These are phyloP conservation scores for Mesocentrotus franciscanus DNA, from an alignment of 53 echinoderm and acorn worm species.

Conservation along the genomic window DNA sequence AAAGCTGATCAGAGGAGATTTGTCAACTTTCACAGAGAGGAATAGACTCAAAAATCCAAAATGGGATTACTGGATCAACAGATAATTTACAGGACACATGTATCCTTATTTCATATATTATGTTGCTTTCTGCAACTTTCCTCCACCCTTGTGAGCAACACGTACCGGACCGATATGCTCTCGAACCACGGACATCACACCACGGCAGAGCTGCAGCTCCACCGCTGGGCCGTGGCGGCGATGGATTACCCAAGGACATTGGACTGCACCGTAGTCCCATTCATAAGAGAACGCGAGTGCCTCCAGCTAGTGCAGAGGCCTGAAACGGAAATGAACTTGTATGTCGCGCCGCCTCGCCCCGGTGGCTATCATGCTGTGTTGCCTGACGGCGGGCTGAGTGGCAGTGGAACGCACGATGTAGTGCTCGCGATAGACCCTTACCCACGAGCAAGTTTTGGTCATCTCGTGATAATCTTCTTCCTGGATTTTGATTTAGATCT, in stretches of 20 bases:
- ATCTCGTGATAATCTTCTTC: conserved; percentile 90
- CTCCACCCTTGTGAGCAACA: conserved; percentile 62
- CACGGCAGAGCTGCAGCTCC: conserved; percentile 68
- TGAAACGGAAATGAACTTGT: conserved; percentile 81
- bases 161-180: conserved; percentile 48
- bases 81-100: conserved; percentile 48
- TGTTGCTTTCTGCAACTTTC: conserved; percentile 63
- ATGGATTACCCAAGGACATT: conserved; percentile 73
- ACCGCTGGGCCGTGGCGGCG: conserved; percentile 79
- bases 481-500: conserved; percentile 79
- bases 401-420: conserved; percentile 88
- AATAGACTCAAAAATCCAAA: conserved; percentile 18
- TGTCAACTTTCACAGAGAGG: conserved; percentile 12
- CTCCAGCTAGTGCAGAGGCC: conserved; percentile 68
- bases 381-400: conserved; percentile 88
- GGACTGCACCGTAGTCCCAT: conserved; percentile 80
- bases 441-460: conserved; percentile 89
- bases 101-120: conserved; percentile 53
- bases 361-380: conserved; percentile 74
- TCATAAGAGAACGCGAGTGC: conserved; percentile 86
- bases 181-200: conserved; percentile 58
- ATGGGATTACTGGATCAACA: conserved; percentile 59
- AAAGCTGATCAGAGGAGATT: background rate
- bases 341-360: conserved; percentile 78
- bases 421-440: conserved; percentile 89